Evolutionary conservation across 2,113 vertebrate species (phyloP).

Genomic region (Strix uralensis): DNA sequence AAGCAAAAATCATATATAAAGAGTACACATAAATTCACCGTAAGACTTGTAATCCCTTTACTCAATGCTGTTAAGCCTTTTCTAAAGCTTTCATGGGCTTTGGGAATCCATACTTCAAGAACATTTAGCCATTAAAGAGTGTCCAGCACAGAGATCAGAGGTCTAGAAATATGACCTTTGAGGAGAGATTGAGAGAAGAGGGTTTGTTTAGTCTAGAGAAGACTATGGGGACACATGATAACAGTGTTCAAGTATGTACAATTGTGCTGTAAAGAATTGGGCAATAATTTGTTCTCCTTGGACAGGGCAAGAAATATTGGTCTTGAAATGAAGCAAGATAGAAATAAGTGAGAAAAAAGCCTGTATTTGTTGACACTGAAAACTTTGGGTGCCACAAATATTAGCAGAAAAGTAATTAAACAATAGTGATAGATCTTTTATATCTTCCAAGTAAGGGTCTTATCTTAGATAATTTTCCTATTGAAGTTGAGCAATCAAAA

Average conservation of each 20-base stretch:
- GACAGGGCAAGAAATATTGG: neutral
- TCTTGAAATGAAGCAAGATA: neutral
- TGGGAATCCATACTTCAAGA: neutral
- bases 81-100: neutral
- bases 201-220: constrained; percentile 57
- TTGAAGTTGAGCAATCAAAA: neutral
- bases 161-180: constrained; percentile 9
- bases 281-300: neutral
- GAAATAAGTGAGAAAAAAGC: neutral
- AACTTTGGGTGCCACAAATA: neutral
- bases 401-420: neutral
- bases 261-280: neutral
- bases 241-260: constrained; percentile 23
- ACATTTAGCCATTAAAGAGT: neutral
- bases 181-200: neutral
- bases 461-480: neutral
- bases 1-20: neutral
- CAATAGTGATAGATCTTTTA: neutral
- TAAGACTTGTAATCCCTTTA: neutral
- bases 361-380: neutral
- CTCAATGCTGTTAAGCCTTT: neutral
- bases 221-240: constrained; percentile 19
- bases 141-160: constrained; percentile 7
- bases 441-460: neutral
- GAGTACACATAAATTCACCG: neutral